Evolutionary conservation across 2,888 invertebrate species (phyloP), one percentile per base, ranked within the genome.

Genomic region (Tetanocera ferruginea): DNA sequence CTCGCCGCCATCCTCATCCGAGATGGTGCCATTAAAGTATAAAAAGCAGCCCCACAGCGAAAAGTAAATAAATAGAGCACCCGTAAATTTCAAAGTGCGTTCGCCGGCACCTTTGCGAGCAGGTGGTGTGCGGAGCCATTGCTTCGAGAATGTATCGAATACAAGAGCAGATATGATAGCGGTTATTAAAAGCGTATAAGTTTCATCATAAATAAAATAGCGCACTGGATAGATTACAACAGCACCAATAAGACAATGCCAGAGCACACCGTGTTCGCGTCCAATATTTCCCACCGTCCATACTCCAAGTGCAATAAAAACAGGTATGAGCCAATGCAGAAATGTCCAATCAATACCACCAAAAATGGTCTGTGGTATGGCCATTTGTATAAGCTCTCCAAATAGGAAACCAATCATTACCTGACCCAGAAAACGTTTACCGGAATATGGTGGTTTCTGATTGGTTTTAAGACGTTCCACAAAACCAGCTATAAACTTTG

Each of bases 271-370:
- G 84, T 92, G 91, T 86, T 97, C 95, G 2, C 94, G 92, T 0
- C 98, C 98, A 80, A 98, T 94, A 86, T 98, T 98, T 34, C 97
- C 97, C 9, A 97, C 96, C 0, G 94, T 91, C 94, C 97, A 96
- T 0, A 97, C 95, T 83, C 97, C 98, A 82, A 95, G 87, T 23
- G 95, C 94, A 74, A 93, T 92, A 17, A 92, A 94, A 2, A 94
- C 81, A 0, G 97, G 97, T 77, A 95, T 92, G 0, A 95, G 87
- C 88, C 94, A 92, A 81, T 94, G 93, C n/a, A 96, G 89, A 83
- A 93, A 93, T 79, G 91, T 92, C 89, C 95, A 93, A 85, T 94
- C 94, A 67, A 94, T 91, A 17, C 94, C 95, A 84, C 89, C 92
- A 34, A 96, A 89, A 80, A 94, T 92, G 49, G 95, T 94, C 70